phyloP scores from a whole-genome alignment of 2,888 invertebrate species.

The Melinaea marsaeus region DNA sequence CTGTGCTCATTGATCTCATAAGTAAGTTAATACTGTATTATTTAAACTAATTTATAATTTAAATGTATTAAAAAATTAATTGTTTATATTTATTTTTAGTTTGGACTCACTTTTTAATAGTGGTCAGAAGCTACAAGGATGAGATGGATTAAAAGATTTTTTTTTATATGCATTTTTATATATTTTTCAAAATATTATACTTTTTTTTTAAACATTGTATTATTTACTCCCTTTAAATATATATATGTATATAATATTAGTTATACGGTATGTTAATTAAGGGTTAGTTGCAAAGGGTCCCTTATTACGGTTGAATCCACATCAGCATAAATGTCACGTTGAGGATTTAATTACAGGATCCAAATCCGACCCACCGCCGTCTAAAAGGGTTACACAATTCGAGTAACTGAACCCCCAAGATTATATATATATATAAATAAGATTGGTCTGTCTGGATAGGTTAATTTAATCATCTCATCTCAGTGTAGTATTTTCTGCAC shows the following conservation, averaged over 20 bases:
- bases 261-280: constrained; percentile 37
- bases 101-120: constrained; percentile 38
- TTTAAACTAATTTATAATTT: neutral
- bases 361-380: constrained; percentile 58
- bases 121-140: constrained; percentile 39
- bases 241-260: too few relatives aligned
- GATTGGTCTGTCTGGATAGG: constrained; percentile 1
- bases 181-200: neutral
- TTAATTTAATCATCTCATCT: too few relatives aligned
- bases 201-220: too few relatives aligned
- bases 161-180: neutral
- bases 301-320: constrained; percentile 60
- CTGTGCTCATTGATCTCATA: too few relatives aligned
- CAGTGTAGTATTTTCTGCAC: constrained; percentile 6
- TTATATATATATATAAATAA: too few relatives aligned
- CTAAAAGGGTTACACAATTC: constrained; percentile 51
- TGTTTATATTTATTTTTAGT: constrained; percentile 33
- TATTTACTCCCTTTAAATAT: too few relatives aligned
- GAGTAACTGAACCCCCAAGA: constrained; percentile 31
- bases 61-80: neutral
- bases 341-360: constrained; percentile 67
- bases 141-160: neutral
- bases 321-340: constrained; percentile 72
- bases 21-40: too few relatives aligned
- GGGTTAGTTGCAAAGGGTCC: constrained; percentile 51